Conservation (phyloP, 53 echinoderm and acorn worm species). For the Echinometra lucunter region DNA sequence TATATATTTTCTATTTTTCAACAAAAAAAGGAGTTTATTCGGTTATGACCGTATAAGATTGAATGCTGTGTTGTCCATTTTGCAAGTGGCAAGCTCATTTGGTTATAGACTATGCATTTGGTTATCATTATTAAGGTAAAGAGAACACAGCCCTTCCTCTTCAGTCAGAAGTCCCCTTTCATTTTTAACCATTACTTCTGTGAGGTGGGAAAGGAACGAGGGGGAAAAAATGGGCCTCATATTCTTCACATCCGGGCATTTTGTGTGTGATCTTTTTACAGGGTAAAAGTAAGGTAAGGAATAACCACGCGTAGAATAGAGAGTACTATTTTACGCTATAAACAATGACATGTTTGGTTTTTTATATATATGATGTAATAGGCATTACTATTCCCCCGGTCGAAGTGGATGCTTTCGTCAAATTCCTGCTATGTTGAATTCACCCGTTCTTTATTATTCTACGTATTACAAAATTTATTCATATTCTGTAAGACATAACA, state of each 20-base stretch:
- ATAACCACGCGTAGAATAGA: slow-evolving; percentile 4
- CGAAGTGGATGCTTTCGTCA: not conserved
- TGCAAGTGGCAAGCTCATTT: not conserved
- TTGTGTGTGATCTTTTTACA: slow-evolving; percentile 71
- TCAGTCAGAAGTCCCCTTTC: not conserved
- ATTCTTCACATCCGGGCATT: slow-evolving; percentile 62
- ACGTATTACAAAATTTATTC: not conserved
- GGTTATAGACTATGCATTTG: too few relatives aligned
- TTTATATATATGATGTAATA: slow-evolving; percentile 13
- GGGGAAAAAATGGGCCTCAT: not conserved
- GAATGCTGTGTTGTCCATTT: not conserved
- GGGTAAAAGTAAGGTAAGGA: slow-evolving; percentile 63
- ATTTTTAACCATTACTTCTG: not conserved
- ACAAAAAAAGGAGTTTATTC: not conserved
- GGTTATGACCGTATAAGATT: not conserved
- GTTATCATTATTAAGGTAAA: too few relatives aligned
- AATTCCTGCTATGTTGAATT: not conserved
- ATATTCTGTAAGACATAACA: not conserved
- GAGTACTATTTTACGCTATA: slow-evolving; percentile 42
- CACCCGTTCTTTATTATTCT: not conserved
- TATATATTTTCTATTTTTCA: not conserved
- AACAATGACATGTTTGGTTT: slow-evolving; percentile 25
- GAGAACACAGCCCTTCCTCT: not conserved
- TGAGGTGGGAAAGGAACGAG: not conserved
- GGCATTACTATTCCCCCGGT: not conserved